phyloP scores from a whole-genome alignment of 2,797 vertebrate species.

The Fundulus diaphanus region DNA sequence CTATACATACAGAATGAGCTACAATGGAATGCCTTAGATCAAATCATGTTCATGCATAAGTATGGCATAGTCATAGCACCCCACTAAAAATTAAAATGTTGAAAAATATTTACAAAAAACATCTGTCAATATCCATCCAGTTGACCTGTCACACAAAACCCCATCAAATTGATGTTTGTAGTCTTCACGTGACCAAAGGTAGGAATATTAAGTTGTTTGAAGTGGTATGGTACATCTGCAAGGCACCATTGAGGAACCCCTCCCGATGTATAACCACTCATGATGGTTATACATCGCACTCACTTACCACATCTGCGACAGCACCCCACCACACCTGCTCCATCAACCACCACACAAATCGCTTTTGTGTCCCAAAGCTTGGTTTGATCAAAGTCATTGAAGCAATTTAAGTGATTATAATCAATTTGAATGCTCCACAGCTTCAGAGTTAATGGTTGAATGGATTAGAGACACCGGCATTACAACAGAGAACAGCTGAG shows the following conservation, averaged over 20 bases:
- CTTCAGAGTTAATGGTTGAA: conserved; percentile 69
- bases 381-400: conserved; percentile 67
- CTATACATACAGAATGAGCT: background rate
- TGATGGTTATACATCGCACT: conserved; percentile 16
- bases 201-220: background rate
- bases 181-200: background rate
- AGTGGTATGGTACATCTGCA: background rate
- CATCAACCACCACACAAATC: conserved; percentile 25
- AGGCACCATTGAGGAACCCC: too few relatives aligned
- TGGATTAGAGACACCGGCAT: conserved; percentile 54
- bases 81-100: background rate
- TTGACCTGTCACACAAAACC: background rate
- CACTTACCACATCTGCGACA: conserved; percentile 19
- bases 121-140: background rate
- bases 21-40: background rate
- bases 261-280: too few relatives aligned
- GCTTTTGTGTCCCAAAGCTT: conserved; percentile 57
- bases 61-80: background rate
- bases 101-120: background rate
- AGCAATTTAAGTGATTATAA: conserved; percentile 75
- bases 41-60: background rate
- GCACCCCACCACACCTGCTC: conserved; percentile 29
- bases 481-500: conserved; percentile 37
- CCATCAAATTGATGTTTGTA: background rate
- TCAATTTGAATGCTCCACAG: conserved; percentile 71